phyloP scores from a whole-genome alignment of 2,888 invertebrate genomes.

The Tromatobia lineatoria region DNA sequence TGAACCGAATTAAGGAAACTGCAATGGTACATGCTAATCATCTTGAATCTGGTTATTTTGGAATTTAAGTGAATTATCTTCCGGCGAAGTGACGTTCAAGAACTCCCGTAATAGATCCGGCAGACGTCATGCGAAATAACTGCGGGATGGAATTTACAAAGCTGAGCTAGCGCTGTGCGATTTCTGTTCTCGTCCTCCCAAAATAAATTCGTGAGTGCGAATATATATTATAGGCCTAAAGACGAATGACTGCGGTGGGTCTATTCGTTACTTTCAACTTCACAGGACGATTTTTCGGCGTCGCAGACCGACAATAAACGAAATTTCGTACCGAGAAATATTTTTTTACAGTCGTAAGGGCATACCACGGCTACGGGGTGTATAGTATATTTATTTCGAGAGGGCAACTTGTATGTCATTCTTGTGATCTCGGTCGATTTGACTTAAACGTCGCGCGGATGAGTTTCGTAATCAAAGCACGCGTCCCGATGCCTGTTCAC shows the following conservation, averaged over 20 bases:
- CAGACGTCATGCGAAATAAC: not conserved
- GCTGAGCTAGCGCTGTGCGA: not conserved
- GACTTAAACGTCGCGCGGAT: conserved; percentile 54
- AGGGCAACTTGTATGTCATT: conserved; percentile 44
- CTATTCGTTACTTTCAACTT: not conserved
- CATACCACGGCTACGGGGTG: not conserved
- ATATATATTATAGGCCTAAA: not conserved
- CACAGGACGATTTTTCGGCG: not conserved
- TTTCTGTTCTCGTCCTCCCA: conserved; percentile 4
- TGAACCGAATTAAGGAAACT: not conserved
- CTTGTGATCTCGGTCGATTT: conserved; percentile 60
- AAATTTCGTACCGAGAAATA: conserved; percentile 43
- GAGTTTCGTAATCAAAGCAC: conserved; percentile 50
- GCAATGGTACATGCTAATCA: not conserved
- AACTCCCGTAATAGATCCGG: not conserved
- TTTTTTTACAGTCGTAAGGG: conserved; percentile 15
- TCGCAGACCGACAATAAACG: conserved; percentile 30
- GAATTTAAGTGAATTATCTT: conserved; percentile 2
- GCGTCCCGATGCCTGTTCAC: conserved; percentile 27
- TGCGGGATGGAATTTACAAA: not conserved
- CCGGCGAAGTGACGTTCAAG: not conserved
- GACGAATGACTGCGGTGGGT: not conserved
- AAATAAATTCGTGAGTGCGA: conserved; percentile 53
- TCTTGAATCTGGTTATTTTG: not conserved
- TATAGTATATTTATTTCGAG: conserved; percentile 42